Base-by-base conservation (phyloP, 2,113 vertebrate species). In the Xenopus borealis region DNA sequence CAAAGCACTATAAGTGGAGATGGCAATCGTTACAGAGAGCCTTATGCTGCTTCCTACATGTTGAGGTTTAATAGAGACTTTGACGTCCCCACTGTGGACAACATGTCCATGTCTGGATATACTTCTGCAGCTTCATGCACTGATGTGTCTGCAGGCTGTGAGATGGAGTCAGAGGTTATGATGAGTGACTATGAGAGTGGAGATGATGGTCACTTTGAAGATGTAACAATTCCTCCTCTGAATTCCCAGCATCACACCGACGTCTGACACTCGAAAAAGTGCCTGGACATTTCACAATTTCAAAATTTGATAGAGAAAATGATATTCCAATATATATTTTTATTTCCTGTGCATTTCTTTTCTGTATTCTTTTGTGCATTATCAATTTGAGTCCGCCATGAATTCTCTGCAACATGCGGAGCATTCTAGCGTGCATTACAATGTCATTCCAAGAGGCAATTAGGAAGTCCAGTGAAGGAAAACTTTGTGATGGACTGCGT, bases 101-200 rank as follows among this genome's bases (percentile, higher is more conserved):
- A 88, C 90, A 85, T 95, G 86, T 95, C 97, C 81, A 81, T 97
- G 91, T 94, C 96, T 63, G 91, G 95, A 82, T 98, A 95, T 71
- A 86, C 94, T 61, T 94, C 94, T 85, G 94, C 95, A 23, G 95
- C 95, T 80, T 98, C 97, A 30, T 98, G 97, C 92, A 98, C 97
- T 0, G 97, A 99, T 72, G 93, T 98, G 92, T 98, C 96, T 0
- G 96, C 95, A 3, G 96, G 95, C 93, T 97, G 94, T 77, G 92
- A 92, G 44, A 83, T 84, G 81, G 97, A 98, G 90, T 97, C 96
- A 2, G 97, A 99, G 90, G 95, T 88, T 74, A 93, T 95, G 91
- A 90, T 98, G 85, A 99, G 96, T 87, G 97, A 99, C 92, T 98
- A 95, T 62, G 96, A 99, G 83, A 99, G 97, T 44, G 94, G 95